Evolutionary conservation across 1,140 invertebrate species (phyloP).

Genomic region (Penaeus chinensis): DNA sequence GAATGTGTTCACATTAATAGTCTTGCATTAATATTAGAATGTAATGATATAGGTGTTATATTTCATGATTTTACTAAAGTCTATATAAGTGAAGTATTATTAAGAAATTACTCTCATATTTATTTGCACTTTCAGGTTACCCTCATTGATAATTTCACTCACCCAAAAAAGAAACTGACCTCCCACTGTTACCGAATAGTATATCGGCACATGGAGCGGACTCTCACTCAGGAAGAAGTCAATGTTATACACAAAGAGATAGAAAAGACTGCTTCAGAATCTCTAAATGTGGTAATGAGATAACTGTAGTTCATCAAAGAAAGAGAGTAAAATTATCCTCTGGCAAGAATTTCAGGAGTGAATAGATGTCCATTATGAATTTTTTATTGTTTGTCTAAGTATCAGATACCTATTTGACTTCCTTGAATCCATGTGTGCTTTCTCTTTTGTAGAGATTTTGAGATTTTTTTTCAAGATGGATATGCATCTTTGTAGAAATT

Average conservation of each 20-base stretch:
- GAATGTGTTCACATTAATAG: neutral
- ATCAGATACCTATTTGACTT: too few relatives aligned
- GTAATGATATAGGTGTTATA: neutral
- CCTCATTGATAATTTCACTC: conserved; percentile 87
- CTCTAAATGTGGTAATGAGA: conserved; percentile 81
- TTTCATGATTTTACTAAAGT: neutral
- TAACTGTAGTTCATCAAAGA: conserved; percentile 66
- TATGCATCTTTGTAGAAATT: too few relatives aligned
- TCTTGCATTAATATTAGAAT: too few relatives aligned
- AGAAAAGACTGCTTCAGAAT: conserved; percentile 72
- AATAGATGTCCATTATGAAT: too few relatives aligned
- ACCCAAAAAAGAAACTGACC: conserved; percentile 84
- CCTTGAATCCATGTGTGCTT: too few relatives aligned
- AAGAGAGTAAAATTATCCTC: too few relatives aligned
- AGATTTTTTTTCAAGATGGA: too few relatives aligned
- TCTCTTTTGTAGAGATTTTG: too few relatives aligned
- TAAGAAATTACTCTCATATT: neutral
- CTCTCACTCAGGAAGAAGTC: conserved; percentile 88
- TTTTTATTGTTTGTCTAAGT: too few relatives aligned
- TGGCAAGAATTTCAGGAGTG: too few relatives aligned
- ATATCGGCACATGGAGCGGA: conserved; percentile 93
- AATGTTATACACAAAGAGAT: conserved; percentile 87
- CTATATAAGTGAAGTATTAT: neutral
- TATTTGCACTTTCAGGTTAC: conserved; percentile 75
- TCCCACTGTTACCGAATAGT: conserved; percentile 94